Base-by-base conservation (phyloP, 2,113 vertebrate genomes). In the Prochilodus magdalenae region DNA sequence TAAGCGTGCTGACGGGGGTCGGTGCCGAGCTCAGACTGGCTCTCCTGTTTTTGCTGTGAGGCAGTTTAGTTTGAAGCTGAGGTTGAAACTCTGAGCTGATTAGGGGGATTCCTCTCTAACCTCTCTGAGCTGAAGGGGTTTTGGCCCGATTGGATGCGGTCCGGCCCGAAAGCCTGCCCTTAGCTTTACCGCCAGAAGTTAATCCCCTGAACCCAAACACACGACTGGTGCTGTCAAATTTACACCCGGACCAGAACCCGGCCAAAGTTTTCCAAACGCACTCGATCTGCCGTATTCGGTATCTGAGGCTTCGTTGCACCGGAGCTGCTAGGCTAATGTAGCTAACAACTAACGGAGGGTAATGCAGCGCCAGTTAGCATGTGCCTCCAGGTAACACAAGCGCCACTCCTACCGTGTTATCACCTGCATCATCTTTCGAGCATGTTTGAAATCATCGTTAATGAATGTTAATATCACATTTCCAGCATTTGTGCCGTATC, bases 71-170 rank as follows among this genome's bases (percentile, higher is more conserved):
- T 24, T 63, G 57, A 73, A 72, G 18, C 22, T 55, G 53, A 55
- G 53, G 53, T 20, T 51, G 53, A 55, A 55, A 55, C 78, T 60
- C 24, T 80, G 78, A 63, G 20, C 69, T 63, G 78, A 73, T 73
- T 80, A 73, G 7, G 40, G 40, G 40, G 27, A 40, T 30, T 55
- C n/a, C 30, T 79, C 65, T 69, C 22, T 79, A 26, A 79, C n/a
- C 77, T 69, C 30, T 29, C 8, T 33, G 65, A n/a, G 72, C 49
- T 24, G 20, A 16, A 36, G 55, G 30, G 33, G 47, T 79, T 36
- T 77, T 53, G 55, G 53, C 33, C 13, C 6, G 30, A 77, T 63
- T 63, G 74, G 57, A 57, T n/a, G 22, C 2, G 67, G 29, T 63
- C 74, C 24, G 49, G 24, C 57, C 69, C 44, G 49, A 63, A 83